Percentiles rank a stretch among this genome's conserved stretches.
These are phyloP conservation scores for Aleadryas rufinucha DNA, from an alignment of 2,113 vertebrate genomes.

Conservation along the genomic window DNA sequence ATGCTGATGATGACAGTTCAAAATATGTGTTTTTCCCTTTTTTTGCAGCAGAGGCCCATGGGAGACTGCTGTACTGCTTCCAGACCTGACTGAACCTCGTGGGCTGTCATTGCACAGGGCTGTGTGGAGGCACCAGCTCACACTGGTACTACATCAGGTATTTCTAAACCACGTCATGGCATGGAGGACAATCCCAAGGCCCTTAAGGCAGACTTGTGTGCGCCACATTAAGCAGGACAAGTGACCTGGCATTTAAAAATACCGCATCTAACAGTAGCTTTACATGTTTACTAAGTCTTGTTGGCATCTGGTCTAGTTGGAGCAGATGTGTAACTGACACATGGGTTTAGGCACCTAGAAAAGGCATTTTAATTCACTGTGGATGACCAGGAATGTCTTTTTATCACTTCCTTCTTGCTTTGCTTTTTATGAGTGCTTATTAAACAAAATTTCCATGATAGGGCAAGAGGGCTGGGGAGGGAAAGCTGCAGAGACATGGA, in stretches of 20 bases:
- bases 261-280: background rate
- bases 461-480: background rate
- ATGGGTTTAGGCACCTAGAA: background rate
- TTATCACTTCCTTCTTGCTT: background rate
- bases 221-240: background rate
- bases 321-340: background rate
- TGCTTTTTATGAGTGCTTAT: background rate
- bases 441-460: background rate
- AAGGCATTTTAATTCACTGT: background rate
- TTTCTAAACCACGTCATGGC: background rate
- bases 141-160: background rate
- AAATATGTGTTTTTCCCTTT: background rate
- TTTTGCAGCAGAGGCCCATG: background rate
- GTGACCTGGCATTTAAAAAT: background rate
- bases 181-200: background rate
- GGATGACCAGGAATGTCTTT: background rate
- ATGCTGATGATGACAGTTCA: background rate
- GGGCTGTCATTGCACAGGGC: background rate
- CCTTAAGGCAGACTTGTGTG: background rate
- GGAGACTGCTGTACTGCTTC: background rate
- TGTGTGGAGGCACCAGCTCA: background rate
- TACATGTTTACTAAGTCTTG: background rate
- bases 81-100: background rate
- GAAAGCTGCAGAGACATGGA: background rate
- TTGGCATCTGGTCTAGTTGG: background rate